Percentiles rank a stretch among this genome's conserved stretches.
phyloP scores from a whole-genome alignment of 1,140 invertebrate genomes.

The Fopius arisanus region DNA sequence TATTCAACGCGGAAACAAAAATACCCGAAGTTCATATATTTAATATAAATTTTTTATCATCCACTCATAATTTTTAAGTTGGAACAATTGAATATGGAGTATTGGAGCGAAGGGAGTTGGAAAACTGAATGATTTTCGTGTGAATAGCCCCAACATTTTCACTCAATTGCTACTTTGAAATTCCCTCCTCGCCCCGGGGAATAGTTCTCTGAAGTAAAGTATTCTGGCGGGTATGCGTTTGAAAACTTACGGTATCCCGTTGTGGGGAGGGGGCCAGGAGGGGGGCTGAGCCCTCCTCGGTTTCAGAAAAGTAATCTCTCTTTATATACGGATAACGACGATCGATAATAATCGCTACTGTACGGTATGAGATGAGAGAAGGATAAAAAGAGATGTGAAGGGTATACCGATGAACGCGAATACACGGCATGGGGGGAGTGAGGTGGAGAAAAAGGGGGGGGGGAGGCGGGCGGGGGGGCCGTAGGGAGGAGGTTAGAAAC shows the following conservation, averaged over 20 bases:
- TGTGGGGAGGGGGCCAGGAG: too few species aligned
- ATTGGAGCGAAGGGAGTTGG: neutral
- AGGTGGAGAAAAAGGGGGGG: too few species aligned
- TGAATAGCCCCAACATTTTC: neutral
- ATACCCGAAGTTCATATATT: too few species aligned
- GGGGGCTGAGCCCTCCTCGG: neutral
- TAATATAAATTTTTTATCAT: too few species aligned
- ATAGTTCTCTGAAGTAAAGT: conserved; percentile 12
- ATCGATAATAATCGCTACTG: conserved; percentile 41
- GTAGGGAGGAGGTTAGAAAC: neutral
- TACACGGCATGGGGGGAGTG: neutral
- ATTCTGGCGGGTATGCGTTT: neutral
- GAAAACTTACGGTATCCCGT: neutral
- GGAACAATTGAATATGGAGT: neutral
- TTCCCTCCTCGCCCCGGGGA: neutral
- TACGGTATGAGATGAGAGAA: conserved; percentile 15
- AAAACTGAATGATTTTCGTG: conserved; percentile 9
- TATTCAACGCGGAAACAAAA: too few species aligned
- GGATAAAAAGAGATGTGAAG: neutral
- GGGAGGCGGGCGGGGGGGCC: too few species aligned
- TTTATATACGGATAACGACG: conserved; percentile 28
- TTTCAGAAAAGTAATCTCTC: conserved; percentile 23
- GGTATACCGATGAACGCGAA: neutral
- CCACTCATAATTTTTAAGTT: too few species aligned
- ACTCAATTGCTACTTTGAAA: conserved; percentile 15